A percentile compares a stretch with the other conserved stretches of the same genome.
phyloP scores from a whole-genome alignment of 1,140 invertebrate species.

The Helicoverpa armigera region DNA sequence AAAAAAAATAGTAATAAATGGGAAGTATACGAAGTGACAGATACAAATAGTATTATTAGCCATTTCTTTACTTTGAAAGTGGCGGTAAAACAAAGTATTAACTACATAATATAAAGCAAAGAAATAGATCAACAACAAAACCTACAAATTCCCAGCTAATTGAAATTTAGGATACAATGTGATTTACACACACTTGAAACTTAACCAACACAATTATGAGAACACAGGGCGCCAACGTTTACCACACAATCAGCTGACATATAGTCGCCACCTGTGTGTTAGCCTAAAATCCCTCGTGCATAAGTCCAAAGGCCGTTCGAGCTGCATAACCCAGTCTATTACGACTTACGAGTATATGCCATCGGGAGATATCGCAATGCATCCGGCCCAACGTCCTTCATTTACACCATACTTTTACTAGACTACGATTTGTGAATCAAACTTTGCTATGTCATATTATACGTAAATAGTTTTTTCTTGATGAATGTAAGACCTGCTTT shows the following conservation, averaged over 20 bases:
- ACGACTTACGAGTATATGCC: conserved; percentile 1
- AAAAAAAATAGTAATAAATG: no score
- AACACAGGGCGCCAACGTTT: not conserved
- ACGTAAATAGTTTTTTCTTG: not conserved
- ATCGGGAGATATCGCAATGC: conserved; percentile 24
- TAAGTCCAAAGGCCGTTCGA: not conserved
- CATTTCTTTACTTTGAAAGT: no score
- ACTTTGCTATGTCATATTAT: conserved; percentile 4
- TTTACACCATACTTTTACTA: conserved; percentile 36
- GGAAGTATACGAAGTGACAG: no score
- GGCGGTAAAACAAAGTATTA: no score
- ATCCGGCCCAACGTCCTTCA: conserved; percentile 36
- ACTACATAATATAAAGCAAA: no score
- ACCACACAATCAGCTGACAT: not conserved
- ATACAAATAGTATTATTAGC: no score
- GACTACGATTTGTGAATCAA: conserved; percentile 25
- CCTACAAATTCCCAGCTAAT: no score
- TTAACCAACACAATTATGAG: not conserved
- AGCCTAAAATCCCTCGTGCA: conserved; percentile 3
- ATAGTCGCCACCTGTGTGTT: not conserved
- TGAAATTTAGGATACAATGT: no score
- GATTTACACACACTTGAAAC: not conserved
- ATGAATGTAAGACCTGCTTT: not conserved
- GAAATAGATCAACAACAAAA: no score
- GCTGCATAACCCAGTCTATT: conserved; percentile 17